These are phyloP conservation scores for Ricordea florida DNA, from an alignment of 92 coral and sea anemone genomes.

Conservation along the genomic window DNA sequence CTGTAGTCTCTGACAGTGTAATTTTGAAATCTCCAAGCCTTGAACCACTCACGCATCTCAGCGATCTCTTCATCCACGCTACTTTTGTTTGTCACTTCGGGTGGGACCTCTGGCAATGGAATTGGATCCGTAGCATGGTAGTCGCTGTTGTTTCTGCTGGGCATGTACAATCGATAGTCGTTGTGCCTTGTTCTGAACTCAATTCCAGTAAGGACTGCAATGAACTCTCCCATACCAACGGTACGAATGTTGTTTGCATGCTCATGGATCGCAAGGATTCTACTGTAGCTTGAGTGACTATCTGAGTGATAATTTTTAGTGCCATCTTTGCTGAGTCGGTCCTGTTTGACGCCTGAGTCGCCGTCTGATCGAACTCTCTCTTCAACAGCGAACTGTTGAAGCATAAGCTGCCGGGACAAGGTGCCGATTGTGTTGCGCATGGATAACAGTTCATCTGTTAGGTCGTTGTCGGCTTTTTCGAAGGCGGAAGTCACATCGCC, in stretches of 20 bases:
- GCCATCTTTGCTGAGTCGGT: constrained; percentile 57
- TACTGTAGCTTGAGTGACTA: constrained; percentile 36
- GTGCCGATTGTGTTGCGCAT: constrained; percentile 54
- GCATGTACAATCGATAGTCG: constrained; percentile 88
- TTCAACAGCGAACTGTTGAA: constrained; percentile 75
- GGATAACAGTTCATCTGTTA: background rate
- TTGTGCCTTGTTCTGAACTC: constrained; percentile 95
- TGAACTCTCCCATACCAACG: constrained; percentile 87
- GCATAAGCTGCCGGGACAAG: constrained; percentile 70
- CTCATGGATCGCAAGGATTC: constrained; percentile 78
- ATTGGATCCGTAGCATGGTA: constrained; percentile 57
- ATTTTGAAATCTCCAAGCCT: constrained; percentile 79
- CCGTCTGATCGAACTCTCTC: constrained; percentile 82
- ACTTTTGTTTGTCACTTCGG: constrained; percentile 56
- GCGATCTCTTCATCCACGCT: constrained; percentile 56
- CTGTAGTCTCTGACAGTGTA: constrained; percentile 79
- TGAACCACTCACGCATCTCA: constrained; percentile 94
- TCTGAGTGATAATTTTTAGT: constrained; percentile 66
- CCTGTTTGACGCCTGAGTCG: constrained; percentile 82
- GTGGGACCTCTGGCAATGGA: constrained; percentile 87
- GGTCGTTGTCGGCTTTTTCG: too few relatives aligned
- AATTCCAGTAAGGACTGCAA: constrained; percentile 85
- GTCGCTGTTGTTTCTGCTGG: constrained; percentile 53
- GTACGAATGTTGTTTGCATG: constrained; percentile 84
- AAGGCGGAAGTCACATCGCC: too few relatives aligned